A percentile compares a stretch with the other conserved stretches of the same genome.
Conservation (phyloP, 2,797 vertebrate genomes). For the Microchirus variegatus region DNA sequence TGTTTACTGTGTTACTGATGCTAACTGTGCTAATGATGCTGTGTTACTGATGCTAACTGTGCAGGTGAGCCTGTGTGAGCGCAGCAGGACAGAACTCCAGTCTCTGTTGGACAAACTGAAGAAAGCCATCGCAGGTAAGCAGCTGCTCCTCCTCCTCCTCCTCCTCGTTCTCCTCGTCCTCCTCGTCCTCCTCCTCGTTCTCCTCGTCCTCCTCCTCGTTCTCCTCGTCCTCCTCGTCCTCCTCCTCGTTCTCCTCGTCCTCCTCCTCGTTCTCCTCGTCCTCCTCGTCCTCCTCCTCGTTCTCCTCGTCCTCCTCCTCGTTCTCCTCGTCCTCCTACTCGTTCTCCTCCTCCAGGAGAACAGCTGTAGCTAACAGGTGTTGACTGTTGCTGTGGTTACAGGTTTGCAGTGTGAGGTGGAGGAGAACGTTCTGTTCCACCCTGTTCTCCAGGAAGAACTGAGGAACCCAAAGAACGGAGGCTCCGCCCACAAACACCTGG, state of each 20-base stretch:
- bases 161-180: not conserved
- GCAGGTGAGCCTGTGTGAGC: conserved; percentile 85
- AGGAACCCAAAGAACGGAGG: conserved; percentile 91
- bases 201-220: not conserved
- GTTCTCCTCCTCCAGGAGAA: too few relatives aligned
- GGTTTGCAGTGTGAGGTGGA: conserved; percentile 80
- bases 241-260: too few relatives aligned
- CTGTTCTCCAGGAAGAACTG: conserved; percentile 84
- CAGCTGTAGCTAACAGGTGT: not conserved
- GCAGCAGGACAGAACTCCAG: conserved; percentile 83
- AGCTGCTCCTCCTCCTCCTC: conserved; percentile 1
- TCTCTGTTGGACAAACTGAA: conserved; percentile 85
- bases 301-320: too few relatives aligned
- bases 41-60: not conserved
- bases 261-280: too few relatives aligned
- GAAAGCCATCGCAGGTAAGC: conserved; percentile 83
- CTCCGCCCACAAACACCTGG: conserved; percentile 92
- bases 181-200: not conserved
- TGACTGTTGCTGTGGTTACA: conserved; percentile 47
- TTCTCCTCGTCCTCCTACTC: too few relatives aligned
- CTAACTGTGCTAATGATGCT: not conserved
- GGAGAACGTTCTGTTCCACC: conserved; percentile 84
- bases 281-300: too few relatives aligned
- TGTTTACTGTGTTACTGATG: not conserved
- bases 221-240: not conserved